Evolutionary conservation across 2,113 vertebrate genomes (phyloP).

Genomic region (Lampris megalopsis): DNA sequence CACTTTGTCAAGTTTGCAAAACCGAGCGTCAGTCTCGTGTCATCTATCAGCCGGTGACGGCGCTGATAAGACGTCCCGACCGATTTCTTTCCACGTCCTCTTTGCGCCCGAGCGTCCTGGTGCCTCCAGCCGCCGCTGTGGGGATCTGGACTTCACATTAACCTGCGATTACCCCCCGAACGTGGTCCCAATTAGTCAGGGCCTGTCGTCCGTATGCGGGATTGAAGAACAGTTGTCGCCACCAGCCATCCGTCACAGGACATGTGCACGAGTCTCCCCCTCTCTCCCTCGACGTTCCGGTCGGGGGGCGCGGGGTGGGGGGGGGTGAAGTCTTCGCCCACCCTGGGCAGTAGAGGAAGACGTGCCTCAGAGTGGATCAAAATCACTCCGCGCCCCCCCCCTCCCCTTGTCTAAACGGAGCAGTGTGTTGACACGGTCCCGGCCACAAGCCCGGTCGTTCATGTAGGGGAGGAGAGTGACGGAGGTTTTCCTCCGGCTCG

Average conservation of each 20-base stretch:
- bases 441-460: constrained; percentile 51
- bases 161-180: constrained; percentile 9
- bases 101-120: background rate
- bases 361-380: constrained; percentile 70
- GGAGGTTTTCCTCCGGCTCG: constrained; percentile 44
- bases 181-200: constrained; percentile 9
- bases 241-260: background rate
- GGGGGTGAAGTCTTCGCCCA: constrained; percentile 5
- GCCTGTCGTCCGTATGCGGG: constrained; percentile 21
- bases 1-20: constrained; percentile 64
- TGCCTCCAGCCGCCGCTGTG: background rate
- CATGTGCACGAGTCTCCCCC: constrained; percentile 12
- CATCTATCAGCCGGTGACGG: constrained; percentile 19
- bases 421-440: constrained; percentile 64
- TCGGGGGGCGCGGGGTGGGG: background rate
- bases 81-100: constrained; percentile 3
- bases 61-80: constrained; percentile 9
- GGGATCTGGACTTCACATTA: constrained; percentile 2
- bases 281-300: background rate
- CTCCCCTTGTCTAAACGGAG: constrained; percentile 49
- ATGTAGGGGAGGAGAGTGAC: constrained; percentile 51
- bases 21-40: constrained; percentile 44
- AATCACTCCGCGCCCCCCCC: constrained; percentile 38
- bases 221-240: constrained; percentile 1
- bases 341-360: constrained; percentile 62